Evolutionary conservation across 2,888 invertebrate genomes (phyloP).

Genomic region (Drosophila prostipennis): DNA sequence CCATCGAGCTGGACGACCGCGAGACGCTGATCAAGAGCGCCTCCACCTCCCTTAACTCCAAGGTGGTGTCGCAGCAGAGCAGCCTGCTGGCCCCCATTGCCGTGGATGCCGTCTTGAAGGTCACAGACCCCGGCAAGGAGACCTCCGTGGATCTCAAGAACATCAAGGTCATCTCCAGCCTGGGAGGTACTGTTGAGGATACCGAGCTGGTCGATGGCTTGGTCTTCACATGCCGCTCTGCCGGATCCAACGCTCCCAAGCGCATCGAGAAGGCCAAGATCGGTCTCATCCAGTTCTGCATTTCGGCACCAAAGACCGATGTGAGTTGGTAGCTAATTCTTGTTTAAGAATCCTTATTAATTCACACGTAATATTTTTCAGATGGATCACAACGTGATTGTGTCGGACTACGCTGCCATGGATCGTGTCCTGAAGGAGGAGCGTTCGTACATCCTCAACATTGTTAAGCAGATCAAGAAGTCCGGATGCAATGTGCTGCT

Average conservation of each 20-base stretch:
- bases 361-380: slow-evolving; percentile 77
- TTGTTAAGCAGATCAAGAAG: slow-evolving; percentile 99
- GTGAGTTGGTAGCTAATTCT: slow-evolving; percentile 85
- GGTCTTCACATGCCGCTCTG: slow-evolving; percentile 94
- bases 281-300: slow-evolving; percentile 99
- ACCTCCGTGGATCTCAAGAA: slow-evolving; percentile 95
- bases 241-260: slow-evolving; percentile 96
- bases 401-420: slow-evolving; percentile 99
- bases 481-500: slow-evolving; percentile 98
- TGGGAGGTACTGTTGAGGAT: slow-evolving; percentile 99
- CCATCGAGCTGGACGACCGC: slow-evolving; percentile 93
- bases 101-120: slow-evolving; percentile 96
- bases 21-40: slow-evolving; percentile 96
- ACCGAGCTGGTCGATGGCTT: slow-evolving; percentile 98
- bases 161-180: slow-evolving; percentile 97
- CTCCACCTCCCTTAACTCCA: slow-evolving; percentile 98
- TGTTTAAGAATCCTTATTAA: not conserved
- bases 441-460: slow-evolving; percentile 98
- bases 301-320: slow-evolving; percentile 99
- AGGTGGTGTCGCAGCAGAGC: slow-evolving; percentile 99
- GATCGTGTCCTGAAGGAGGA: slow-evolving; percentile 99
- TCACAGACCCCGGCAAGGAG: slow-evolving; percentile 86
- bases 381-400: slow-evolving; percentile 98
- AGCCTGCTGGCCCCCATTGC: slow-evolving; percentile 97
- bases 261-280: slow-evolving; percentile 99